Evolutionary conservation across 2,113 vertebrate genomes (phyloP).

Genomic region (Crotalus tigris): DNA sequence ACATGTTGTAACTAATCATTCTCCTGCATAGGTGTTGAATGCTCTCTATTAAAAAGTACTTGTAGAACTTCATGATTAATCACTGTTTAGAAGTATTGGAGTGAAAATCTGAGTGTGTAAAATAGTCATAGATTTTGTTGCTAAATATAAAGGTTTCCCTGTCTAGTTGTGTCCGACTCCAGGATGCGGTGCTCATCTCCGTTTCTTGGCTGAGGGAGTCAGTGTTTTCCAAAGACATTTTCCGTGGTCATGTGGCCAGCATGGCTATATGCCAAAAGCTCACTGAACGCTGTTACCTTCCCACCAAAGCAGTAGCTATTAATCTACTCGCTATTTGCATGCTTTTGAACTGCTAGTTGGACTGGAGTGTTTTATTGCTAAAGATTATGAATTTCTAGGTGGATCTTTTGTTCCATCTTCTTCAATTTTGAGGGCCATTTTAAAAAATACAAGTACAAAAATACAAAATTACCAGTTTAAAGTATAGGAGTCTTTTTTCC

Average conservation of each 20-base stretch:
- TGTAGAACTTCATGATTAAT: conserved; percentile 12
- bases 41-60: not conserved
- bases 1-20: conserved; percentile 6
- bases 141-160: not conserved
- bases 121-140: rapidly evolving
- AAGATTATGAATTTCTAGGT: not conserved
- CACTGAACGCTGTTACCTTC: not conserved
- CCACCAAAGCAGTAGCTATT: not conserved
- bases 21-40: conserved; percentile 3
- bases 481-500: not conserved
- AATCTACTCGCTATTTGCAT: not conserved
- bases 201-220: not conserved
- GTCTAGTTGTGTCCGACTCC: not conserved
- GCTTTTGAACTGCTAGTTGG: not conserved
- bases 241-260: not conserved
- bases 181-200: not conserved
- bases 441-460: not conserved
- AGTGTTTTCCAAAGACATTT: not conserved
- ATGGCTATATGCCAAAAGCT: not conserved
- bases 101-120: not conserved
- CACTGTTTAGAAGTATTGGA: not conserved
- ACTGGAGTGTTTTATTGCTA: not conserved
- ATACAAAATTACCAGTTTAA: not conserved
- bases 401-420: not conserved
- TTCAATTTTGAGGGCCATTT: conserved; percentile 17